phyloP scores from a whole-genome alignment of 64 coral and sea anemone species.

The Exaiptasia diaphana region DNA sequence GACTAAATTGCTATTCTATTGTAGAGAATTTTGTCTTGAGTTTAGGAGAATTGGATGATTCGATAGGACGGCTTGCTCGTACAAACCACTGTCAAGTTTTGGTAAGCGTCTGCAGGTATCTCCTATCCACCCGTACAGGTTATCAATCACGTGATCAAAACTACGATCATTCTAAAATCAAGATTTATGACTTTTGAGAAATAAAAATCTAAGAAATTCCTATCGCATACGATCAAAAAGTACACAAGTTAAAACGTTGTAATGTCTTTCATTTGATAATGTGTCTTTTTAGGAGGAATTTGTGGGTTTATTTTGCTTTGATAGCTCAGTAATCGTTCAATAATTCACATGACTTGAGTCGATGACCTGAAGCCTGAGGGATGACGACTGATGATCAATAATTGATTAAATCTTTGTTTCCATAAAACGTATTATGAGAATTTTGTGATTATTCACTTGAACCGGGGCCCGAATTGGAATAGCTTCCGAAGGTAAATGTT shows the following conservation, averaged over 20 bases:
- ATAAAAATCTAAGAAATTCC: neutral
- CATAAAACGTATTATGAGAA: conserved; percentile 37
- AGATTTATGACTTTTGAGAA: neutral
- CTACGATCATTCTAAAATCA: neutral
- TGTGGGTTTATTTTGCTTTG: neutral
- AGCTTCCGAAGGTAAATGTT: conserved; percentile 40
- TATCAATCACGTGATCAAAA: neutral
- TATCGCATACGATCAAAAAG: neutral
- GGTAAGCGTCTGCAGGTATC: neutral
- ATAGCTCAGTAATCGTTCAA: conserved; percentile 24
- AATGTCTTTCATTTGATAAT: neutral
- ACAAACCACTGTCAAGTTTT: conserved; percentile 22
- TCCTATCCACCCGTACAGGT: neutral
- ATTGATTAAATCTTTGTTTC: conserved; percentile 27
- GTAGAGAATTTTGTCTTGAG: no score
- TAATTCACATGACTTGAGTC: conserved; percentile 21
- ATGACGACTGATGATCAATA: conserved; percentile 21
- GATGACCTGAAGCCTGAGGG: conserved; percentile 31
- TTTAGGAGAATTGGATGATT: no score
- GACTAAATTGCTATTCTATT: no score
- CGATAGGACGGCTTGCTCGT: no score
- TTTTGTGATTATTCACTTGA: conserved; percentile 36
- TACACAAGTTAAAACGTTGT: no score
- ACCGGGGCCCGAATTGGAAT: conserved; percentile 27
- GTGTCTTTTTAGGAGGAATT: neutral